Evolutionary conservation across 2,888 invertebrate species (phyloP).

Genomic region (Papilio demoleus): DNA sequence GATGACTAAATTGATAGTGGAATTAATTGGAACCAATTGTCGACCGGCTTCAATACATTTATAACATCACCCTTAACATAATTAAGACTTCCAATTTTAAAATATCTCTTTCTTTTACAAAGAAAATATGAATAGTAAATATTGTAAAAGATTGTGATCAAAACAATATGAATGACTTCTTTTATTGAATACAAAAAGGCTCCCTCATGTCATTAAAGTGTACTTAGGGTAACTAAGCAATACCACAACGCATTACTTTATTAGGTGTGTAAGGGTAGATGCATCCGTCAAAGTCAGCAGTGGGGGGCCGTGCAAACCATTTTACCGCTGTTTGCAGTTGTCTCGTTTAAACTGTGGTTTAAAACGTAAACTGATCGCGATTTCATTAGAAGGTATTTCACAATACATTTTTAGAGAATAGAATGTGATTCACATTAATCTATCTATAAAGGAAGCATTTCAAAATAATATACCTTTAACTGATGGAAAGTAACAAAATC

Average conservation of each 20-base stretch:
- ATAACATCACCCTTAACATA: not conserved
- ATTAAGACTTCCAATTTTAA: too few relatives aligned
- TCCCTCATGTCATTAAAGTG: constrained; percentile 48
- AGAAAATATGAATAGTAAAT: not conserved
- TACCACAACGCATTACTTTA: constrained; percentile 73
- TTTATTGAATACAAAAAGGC: constrained; percentile 46
- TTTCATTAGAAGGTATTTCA: too few relatives aligned
- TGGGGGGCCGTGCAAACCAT: constrained; percentile 68
- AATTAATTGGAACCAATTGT: too few relatives aligned
- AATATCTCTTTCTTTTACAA: not conserved
- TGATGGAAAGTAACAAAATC: too few relatives aligned
- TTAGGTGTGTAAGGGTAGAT: constrained; percentile 73
- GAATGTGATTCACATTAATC: too few relatives aligned
- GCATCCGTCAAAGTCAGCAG: constrained; percentile 77
- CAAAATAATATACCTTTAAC: too few relatives aligned
- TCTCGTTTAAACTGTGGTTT: constrained; percentile 51
- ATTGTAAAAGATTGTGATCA: not conserved
- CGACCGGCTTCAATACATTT: too few relatives aligned
- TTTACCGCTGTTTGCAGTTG: constrained; percentile 76
- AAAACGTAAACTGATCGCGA: constrained; percentile 34
- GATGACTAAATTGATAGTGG: too few relatives aligned
- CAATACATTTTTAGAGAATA: too few relatives aligned
- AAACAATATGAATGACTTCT: constrained; percentile 38
- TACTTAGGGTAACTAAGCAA: constrained; percentile 52
- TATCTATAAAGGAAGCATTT: too few relatives aligned